phyloP scores from a whole-genome alignment of 2,797 vertebrate species.

The Chloroceryle amazona region DNA sequence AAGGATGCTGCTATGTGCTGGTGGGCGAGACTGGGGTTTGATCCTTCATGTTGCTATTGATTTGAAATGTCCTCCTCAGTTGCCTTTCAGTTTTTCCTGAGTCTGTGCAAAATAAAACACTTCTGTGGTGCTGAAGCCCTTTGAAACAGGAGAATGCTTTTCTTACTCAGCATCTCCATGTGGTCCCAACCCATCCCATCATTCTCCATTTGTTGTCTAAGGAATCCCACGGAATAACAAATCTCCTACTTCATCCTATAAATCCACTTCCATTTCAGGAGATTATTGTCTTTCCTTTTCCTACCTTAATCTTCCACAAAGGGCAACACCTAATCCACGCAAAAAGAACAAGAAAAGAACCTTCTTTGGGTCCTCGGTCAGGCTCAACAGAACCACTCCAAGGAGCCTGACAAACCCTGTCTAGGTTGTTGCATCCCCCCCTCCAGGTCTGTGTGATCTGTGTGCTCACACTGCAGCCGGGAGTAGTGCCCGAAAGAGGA shows the following conservation, averaged over 20 bases:
- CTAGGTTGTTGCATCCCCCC: not conserved
- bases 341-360: not conserved
- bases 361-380: not conserved
- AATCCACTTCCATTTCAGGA: not conserved
- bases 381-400: not conserved
- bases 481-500: not conserved
- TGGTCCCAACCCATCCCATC: not conserved
- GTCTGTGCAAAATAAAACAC: not conserved
- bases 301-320: not conserved
- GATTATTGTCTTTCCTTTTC: not conserved
- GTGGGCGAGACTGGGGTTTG: not conserved
- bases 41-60: not conserved
- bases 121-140: not conserved
- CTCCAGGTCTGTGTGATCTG: not conserved
- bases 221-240: not conserved
- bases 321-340: not conserved
- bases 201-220: not conserved
- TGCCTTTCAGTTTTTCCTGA: not conserved
- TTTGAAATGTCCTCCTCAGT: not conserved
- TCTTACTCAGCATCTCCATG: accelerated
- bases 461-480: not conserved
- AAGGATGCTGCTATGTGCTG: not conserved
- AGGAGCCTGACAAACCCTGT: not conserved
- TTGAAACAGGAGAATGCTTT: not conserved
- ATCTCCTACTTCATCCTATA: not conserved